A percentile compares a stretch with the other conserved stretches of the same genome.
Evolutionary conservation across 2,888 invertebrate species (phyloP).

Genomic region (Torymus tubicola): DNA sequence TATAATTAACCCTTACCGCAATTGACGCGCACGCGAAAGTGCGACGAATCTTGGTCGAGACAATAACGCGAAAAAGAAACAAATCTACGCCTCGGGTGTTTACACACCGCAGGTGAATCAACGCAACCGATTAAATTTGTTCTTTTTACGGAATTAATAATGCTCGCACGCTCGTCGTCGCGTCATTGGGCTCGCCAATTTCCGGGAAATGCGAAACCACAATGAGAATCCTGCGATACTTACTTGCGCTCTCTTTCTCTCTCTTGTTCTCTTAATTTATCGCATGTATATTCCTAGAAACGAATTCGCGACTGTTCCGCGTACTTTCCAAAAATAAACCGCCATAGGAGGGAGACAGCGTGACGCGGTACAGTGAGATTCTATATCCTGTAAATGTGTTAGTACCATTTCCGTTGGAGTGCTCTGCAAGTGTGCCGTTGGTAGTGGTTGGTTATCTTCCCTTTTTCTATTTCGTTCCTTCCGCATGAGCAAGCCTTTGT

Average conservation of each 20-base stretch:
- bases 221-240: slow-evolving; percentile 34
- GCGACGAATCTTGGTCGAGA: slow-evolving; percentile 1
- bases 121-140: background rate
- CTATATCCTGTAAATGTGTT: slow-evolving; percentile 2
- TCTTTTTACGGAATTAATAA: slow-evolving; percentile 7
- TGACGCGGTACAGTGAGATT: background rate
- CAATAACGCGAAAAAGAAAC: slow-evolving; percentile 11
- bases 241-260: background rate
- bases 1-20: no score
- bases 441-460: no score
- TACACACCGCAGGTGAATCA: slow-evolving; percentile 20
- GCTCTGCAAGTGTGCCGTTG: background rate
- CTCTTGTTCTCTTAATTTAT: background rate
- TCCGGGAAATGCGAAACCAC: slow-evolving; percentile 48
- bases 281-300: slow-evolving; percentile 1
- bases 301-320: background rate
- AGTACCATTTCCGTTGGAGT: background rate
- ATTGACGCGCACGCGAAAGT: background rate
- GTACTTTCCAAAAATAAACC: slow-evolving; percentile 35
- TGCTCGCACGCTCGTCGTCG: background rate
- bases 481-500: background rate
- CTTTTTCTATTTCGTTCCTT: slow-evolving; percentile 18
- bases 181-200: slow-evolving; percentile 27
- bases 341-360: background rate
- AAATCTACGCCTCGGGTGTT: background rate